Percentiles rank a stretch among this genome's conserved stretches.
phyloP scores from a whole-genome alignment of 1,140 invertebrate species.

The Pseudoatta argentina region DNA sequence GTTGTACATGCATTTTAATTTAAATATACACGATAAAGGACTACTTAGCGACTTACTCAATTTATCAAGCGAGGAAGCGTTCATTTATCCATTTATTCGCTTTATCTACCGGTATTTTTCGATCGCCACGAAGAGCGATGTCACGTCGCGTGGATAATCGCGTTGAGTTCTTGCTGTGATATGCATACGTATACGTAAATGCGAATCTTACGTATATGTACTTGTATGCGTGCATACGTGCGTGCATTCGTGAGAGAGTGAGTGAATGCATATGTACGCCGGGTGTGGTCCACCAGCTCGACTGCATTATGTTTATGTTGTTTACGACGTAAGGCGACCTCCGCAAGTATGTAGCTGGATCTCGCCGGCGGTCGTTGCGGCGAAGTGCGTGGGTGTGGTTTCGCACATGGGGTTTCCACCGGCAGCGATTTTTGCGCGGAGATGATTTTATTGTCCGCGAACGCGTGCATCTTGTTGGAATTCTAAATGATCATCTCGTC shows the following conservation, averaged over 20 bases:
- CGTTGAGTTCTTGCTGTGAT: conserved; percentile 22
- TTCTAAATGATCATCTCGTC: conserved; percentile 34
- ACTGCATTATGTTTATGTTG: conserved; percentile 76
- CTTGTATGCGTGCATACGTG: neutral
- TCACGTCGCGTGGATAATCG: conserved; percentile 10
- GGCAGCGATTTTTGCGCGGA: conserved; percentile 58
- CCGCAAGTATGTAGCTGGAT: conserved; percentile 77
- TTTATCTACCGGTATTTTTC: conserved; percentile 39
- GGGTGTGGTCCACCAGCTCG: conserved; percentile 74
- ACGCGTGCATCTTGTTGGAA: conserved; percentile 70
- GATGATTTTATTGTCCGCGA: conserved; percentile 67
- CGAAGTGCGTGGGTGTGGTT: conserved; percentile 72
- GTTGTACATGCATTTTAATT: conserved; percentile 58
- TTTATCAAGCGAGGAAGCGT: conserved; percentile 49
- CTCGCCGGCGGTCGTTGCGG: conserved; percentile 46
- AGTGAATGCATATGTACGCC: conserved; percentile 53
- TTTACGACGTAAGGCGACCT: conserved; percentile 78
- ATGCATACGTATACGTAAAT: conserved; percentile 2
- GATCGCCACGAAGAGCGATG: conserved; percentile 37
- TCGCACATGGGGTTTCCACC: conserved; percentile 37
- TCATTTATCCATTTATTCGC: conserved; percentile 28
- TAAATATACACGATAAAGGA: conserved; percentile 54
- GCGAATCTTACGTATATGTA: neutral
- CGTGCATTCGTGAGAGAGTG: neutral
- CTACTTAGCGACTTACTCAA: conserved; percentile 49